phyloP scores from a whole-genome alignment of 2,113 vertebrate genomes.

The Bucco capensis region DNA sequence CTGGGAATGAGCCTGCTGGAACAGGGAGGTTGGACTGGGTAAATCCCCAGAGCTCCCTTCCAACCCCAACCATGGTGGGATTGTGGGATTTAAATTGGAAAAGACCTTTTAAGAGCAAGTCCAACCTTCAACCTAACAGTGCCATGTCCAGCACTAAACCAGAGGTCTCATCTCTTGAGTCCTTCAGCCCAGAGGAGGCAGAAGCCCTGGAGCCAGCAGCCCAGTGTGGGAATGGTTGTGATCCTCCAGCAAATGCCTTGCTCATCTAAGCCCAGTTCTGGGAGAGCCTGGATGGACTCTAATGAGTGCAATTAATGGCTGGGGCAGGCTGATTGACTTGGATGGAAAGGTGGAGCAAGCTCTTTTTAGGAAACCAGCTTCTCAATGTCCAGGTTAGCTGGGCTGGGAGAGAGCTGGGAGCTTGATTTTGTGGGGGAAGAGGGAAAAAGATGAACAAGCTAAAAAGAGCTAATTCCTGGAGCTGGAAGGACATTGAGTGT shows the following conservation, averaged over 20 bases:
- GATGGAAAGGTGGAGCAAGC: neutral
- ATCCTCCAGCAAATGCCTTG: neutral
- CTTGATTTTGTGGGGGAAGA: neutral
- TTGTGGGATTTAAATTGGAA: neutral
- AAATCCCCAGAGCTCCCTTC: no score
- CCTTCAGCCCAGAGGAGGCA: neutral
- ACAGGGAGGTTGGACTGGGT: no score
- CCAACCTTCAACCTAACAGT: neutral
- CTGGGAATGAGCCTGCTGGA: no score
- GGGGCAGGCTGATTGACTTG: neutral
- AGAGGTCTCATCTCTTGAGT: rapidly evolving
- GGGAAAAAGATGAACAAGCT: neutral
- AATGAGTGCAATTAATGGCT: neutral
- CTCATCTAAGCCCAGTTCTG: neutral
- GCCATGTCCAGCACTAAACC: neutral
- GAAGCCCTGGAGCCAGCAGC: neutral
- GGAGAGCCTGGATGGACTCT: neutral
- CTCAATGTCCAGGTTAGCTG: neutral
- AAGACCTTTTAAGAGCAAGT: neutral
- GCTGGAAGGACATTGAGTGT: neutral
- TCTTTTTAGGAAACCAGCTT: neutral
- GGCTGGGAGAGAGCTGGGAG: constrained; percentile 7
- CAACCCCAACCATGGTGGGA: no score
- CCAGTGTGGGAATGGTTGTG: no score
- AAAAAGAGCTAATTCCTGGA: constrained; percentile 4